Percentiles rank a stretch among this genome's conserved stretches.
Evolutionary conservation across 2,888 invertebrate genomes (phyloP).

Genomic region (Dryomyza anilis): DNA sequence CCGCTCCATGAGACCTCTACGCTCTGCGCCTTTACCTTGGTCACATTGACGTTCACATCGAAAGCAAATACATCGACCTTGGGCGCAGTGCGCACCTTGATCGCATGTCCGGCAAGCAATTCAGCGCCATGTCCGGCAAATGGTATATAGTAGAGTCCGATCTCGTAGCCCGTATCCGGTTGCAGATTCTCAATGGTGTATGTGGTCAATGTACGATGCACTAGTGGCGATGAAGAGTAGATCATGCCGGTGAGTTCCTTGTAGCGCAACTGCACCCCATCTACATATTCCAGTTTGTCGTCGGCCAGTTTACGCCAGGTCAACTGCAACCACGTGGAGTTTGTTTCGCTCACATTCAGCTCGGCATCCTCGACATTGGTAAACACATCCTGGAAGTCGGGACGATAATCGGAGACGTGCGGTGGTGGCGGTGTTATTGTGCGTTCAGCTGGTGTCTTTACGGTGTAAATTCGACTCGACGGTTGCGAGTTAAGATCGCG

Average conservation of each 20-base stretch:
- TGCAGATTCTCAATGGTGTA: constrained; percentile 79
- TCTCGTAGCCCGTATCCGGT: constrained; percentile 79
- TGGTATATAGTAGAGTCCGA: constrained; percentile 82
- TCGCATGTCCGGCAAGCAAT: constrained; percentile 72
- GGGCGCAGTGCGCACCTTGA: constrained; percentile 74
- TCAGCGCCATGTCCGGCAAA: constrained; percentile 81
- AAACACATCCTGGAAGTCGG: constrained; percentile 60
- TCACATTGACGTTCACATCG: constrained; percentile 76
- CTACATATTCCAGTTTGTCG: constrained; percentile 81
- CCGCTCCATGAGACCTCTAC: constrained; percentile 83
- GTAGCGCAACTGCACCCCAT: constrained; percentile 86
- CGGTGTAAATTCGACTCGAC: constrained; percentile 76
- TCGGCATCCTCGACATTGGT: constrained; percentile 73
- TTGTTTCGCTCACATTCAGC: constrained; percentile 74
- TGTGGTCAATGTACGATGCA: constrained; percentile 79
- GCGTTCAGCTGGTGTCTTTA: constrained; percentile 69
- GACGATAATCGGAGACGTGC: constrained; percentile 55
- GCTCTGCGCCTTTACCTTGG: constrained; percentile 75
- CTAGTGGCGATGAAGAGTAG: constrained; percentile 82
- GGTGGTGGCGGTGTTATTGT: constrained; percentile 62
- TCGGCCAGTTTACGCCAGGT: constrained; percentile 83
- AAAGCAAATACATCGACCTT: constrained; percentile 80
- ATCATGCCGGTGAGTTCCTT: constrained; percentile 82
- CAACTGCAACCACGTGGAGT: constrained; percentile 78
- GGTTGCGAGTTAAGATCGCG: constrained; percentile 79